phyloP scores from a whole-genome alignment of 2,113 vertebrate genomes.

The Ivindomyrus marchei region DNA sequence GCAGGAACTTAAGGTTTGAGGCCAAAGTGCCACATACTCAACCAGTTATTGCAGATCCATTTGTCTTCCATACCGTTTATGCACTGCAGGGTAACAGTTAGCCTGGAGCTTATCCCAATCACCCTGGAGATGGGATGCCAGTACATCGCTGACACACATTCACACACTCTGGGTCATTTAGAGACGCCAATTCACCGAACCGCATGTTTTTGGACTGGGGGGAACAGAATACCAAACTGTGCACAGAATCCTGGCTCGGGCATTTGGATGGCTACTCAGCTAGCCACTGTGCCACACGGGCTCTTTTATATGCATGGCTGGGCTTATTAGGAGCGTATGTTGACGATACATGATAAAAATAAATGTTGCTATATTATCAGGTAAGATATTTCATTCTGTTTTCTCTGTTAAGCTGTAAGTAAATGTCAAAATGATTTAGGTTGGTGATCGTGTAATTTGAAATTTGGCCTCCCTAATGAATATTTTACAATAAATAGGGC shows the following conservation, averaged over 20 bases:
- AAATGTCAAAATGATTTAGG: not conserved
- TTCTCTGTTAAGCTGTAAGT: not conserved
- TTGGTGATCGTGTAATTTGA: not conserved
- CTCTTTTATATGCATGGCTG: not conserved
- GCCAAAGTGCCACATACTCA: not conserved
- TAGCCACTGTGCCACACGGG: not conserved
- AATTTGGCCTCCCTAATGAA: not conserved
- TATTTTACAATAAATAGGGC: not conserved
- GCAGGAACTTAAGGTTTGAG: not conserved
- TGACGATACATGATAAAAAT: not conserved
- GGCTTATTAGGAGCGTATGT: not conserved
- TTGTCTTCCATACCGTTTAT: not conserved
- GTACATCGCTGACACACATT: not conserved
- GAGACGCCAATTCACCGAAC: not conserved
- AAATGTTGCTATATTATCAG: not conserved
- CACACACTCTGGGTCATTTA: not conserved
- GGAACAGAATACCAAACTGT: not conserved
- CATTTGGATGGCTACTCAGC: not conserved
- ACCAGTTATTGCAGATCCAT: not conserved
- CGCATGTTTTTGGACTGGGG: not conserved
- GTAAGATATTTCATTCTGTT: not conserved
- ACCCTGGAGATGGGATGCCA: not conserved
- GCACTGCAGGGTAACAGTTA: not conserved
- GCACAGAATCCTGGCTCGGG: not conserved
- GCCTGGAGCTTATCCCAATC: not conserved